phyloP scores from a whole-genome alignment of 2,797 vertebrate genomes.

The Somateria mollissima region DNA sequence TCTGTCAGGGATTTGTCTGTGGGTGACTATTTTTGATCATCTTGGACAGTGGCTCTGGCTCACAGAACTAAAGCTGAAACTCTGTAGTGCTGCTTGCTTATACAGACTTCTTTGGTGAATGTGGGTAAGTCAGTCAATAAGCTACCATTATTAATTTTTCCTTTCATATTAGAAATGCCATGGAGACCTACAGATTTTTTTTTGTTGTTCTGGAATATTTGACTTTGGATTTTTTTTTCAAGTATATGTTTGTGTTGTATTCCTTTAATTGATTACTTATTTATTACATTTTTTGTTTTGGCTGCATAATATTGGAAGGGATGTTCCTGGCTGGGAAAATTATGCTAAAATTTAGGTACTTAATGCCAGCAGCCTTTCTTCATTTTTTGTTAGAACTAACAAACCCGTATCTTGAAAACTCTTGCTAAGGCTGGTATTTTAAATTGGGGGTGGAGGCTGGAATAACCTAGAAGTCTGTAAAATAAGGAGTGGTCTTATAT shows the following conservation, averaged over 20 bases:
- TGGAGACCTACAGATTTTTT: rapidly evolving
- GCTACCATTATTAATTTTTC: neutral
- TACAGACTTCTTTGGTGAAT: neutral
- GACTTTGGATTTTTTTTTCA: neutral
- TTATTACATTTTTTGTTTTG: neutral
- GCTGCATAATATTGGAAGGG: neutral
- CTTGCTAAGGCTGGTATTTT: neutral
- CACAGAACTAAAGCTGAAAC: neutral
- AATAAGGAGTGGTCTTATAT: neutral
- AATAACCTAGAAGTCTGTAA: neutral
- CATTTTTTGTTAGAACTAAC: neutral
- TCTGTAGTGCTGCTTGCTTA: neutral
- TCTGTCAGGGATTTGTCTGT: neutral
- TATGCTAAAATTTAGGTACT: neutral
- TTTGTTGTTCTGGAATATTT: neutral
- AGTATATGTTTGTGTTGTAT: neutral
- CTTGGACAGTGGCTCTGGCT: neutral
- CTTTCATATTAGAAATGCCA: neutral
- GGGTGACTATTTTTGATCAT: neutral
- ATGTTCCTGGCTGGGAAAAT: neutral
- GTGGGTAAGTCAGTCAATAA: neutral
- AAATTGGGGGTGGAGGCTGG: neutral
- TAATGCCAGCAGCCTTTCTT: neutral
- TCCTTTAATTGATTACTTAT: neutral
- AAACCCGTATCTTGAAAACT: neutral